A percentile compares a stretch with the other conserved stretches of the same genome.
Conservation (phyloP, 2,113 vertebrate species). For the Hyperopisus bebe region DNA sequence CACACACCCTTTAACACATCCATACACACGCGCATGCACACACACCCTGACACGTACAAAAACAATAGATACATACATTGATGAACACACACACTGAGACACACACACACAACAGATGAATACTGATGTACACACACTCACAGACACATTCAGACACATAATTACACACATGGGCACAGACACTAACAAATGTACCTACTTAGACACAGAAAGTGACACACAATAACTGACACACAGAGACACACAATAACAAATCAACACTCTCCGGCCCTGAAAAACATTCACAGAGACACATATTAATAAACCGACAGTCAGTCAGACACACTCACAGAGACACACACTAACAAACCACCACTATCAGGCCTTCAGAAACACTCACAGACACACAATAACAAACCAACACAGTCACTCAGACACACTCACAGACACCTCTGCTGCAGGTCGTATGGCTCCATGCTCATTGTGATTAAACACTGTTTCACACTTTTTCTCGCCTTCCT, state of each 20-base stretch:
- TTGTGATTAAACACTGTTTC: constrained; percentile 38
- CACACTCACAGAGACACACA: not conserved
- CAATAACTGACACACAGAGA: not conserved
- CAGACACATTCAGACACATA: not conserved
- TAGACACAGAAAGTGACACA: not conserved
- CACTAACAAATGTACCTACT: not conserved
- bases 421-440: not conserved
- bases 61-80: not conserved
- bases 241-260: too few relatives aligned
- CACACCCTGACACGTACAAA: not conserved
- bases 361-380: not conserved
- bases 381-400: not conserved
- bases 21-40: not conserved
- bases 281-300: not conserved
- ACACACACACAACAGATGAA: not conserved
- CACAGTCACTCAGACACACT: not conserved
- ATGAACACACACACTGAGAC: not conserved
- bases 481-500: not conserved
- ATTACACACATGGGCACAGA: too few relatives aligned
- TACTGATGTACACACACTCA: not conserved
- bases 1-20: not conserved
- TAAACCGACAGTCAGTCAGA: not conserved
- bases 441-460: not conserved
- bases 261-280: too few relatives aligned
- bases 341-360: not conserved